Conservation (phyloP, 1,140 invertebrate species). For the Lasioglossum baleicum region DNA sequence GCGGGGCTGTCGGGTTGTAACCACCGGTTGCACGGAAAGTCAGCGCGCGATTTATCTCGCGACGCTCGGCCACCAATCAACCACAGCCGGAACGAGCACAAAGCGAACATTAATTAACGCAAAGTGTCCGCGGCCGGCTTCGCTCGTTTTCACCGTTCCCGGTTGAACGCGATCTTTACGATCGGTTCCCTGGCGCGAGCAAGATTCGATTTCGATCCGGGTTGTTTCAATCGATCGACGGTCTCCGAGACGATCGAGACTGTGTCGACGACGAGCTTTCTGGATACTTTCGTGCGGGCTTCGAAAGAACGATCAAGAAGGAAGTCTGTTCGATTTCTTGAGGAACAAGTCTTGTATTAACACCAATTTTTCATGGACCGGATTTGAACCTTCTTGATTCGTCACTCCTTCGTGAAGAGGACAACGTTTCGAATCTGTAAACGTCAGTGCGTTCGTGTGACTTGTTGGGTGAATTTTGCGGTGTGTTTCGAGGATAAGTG, state of each 20-base stretch:
- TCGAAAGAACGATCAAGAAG: too few relatives aligned
- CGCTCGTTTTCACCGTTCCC: not conserved
- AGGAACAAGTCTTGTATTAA: too few relatives aligned
- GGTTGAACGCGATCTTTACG: not conserved
- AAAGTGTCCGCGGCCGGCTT: not conserved
- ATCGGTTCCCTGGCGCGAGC: not conserved
- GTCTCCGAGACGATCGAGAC: not conserved
- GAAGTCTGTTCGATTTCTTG: too few relatives aligned
- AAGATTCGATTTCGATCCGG: not conserved
- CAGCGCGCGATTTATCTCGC: slow-evolving; percentile 37
- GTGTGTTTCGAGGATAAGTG: too few relatives aligned
- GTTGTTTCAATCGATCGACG: too few relatives aligned
- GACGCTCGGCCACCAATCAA: slow-evolving; percentile 20
- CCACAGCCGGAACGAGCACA: slow-evolving; percentile 7
- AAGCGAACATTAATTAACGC: slow-evolving; percentile 24
- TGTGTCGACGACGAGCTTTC: not conserved
- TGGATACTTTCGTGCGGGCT: too few relatives aligned
- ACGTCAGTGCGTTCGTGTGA: too few relatives aligned
- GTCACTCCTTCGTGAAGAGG: too few relatives aligned
- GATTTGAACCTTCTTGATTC: too few relatives aligned
- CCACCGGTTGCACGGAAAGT: slow-evolving; percentile 22
- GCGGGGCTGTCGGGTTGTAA: slow-evolving; percentile 16
- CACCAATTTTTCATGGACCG: too few relatives aligned
- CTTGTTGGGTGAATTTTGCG: too few relatives aligned
- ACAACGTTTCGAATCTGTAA: too few relatives aligned